Evolutionary conservation across 2,113 vertebrate genomes (phyloP), one percentile per base, ranked within the genome.

Genomic region (Coturnix japonica): DNA sequence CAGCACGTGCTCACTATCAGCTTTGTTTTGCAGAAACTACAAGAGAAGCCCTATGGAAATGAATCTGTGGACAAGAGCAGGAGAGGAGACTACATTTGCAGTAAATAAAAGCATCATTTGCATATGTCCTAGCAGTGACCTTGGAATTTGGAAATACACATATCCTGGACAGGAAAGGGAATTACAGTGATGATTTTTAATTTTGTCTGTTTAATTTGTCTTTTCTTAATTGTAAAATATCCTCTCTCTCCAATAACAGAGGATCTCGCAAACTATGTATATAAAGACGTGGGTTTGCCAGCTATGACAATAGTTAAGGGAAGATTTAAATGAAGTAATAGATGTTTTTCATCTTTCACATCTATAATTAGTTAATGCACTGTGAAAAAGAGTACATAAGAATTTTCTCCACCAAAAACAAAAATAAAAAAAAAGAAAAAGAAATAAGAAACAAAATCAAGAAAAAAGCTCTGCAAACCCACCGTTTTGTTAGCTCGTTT

Each of bases 301-400:
- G 74, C 60, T 78, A 13, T 81, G 44, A 85, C 72, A 94, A 87
- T 75, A 87, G 51, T 64, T 69, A 66, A 53, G 43, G 64, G 51
- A 91, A 74, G 72, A 60, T 71, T 79, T 82, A 56, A 87, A 87
- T 84, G 69, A 91, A 89, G 41, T 89, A 93, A 91, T 92, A 90
- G 78, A 60, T 85, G 84, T 11, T 89, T 89, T 91, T 80, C 1
- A 33, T 72, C 46, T 94, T 84, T 87, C 74, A 92, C 83, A 43
- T 71, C 89, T 91, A 51, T 92, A 80, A 95, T 93, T 95, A 89
- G 67, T 66, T 84, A 89, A 82, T 39, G 57, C 21, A 87, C 22
- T 1, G 0, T 94, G 51, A 87, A 93, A 31, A 65, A 0, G 16
- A 85, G 80, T 60, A 76, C 17, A 19, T 84, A 89, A 59, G 20